Evolutionary conservation across 1,140 invertebrate genomes (phyloP).

Genomic region (Popillia japonica): DNA sequence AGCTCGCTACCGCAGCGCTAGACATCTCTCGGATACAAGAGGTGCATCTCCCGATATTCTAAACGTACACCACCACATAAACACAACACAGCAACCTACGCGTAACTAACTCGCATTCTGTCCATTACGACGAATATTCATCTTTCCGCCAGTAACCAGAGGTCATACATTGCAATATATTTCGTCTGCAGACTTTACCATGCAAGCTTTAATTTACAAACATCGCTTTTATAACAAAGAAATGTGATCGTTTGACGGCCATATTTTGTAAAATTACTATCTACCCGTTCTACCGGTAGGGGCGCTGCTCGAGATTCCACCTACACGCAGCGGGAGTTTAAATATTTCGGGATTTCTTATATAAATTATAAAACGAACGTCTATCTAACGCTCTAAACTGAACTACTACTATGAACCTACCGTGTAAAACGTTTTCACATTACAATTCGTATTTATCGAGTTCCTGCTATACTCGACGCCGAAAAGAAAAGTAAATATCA

Average conservation of each 20-base stretch:
- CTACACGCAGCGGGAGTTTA: conserved; percentile 35
- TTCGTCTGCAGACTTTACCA: conserved; percentile 19
- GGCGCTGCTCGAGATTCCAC: conserved; percentile 20
- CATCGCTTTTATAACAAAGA: conserved; percentile 55
- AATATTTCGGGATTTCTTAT: conserved; percentile 33
- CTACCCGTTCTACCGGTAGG: neutral
- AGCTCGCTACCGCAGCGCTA: conserved; percentile 57
- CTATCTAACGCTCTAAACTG: no score
- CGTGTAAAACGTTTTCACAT: no score
- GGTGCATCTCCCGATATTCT: conserved; percentile 48
- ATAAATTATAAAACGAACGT: no score
- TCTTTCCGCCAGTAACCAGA: conserved; percentile 40
- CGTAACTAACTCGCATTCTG: conserved; percentile 36
- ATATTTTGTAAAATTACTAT: conserved; percentile 48
- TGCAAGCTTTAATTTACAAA: conserved; percentile 50
- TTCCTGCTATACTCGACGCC: no score
- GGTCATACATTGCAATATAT: conserved; percentile 39
- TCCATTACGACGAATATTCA: conserved; percentile 25
- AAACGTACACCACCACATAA: conserved; percentile 36
- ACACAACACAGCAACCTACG: conserved; percentile 42
- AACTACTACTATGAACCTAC: no score
- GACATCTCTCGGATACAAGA: conserved; percentile 53
- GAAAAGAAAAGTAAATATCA: no score
- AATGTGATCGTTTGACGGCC: conserved; percentile 57
- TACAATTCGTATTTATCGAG: no score